Evolutionary conservation across 1,140 invertebrate genomes (phyloP).

Genomic region (Probaryconus sp.): DNA sequence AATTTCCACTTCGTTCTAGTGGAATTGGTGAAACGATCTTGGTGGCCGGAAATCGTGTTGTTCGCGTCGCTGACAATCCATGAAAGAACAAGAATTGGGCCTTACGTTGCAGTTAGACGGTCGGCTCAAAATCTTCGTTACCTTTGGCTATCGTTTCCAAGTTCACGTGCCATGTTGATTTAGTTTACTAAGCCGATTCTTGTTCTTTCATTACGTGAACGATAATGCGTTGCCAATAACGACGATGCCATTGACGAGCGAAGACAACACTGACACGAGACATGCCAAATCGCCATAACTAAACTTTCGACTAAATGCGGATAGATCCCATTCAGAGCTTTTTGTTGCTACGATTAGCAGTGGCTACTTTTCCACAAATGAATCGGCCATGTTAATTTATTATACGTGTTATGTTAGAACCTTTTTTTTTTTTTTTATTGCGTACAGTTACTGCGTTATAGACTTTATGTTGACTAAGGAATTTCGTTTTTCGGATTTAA

Average conservation of each 20-base stretch:
- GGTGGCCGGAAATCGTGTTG: too few species aligned
- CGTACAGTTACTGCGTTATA: slow-evolving; percentile 57
- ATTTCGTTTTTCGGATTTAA: slow-evolving; percentile 55
- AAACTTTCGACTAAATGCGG: slow-evolving; percentile 30
- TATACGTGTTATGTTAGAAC: slow-evolving; percentile 56
- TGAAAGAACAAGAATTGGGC: slow-evolving; percentile 24
- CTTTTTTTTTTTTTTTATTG: slow-evolving; percentile 59
- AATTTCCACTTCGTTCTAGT: too few species aligned
- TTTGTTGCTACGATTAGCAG: slow-evolving; percentile 37
- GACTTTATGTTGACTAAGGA: slow-evolving; percentile 50
- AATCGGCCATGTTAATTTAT: slow-evolving; percentile 62
- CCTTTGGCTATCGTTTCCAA: slow-evolving; percentile 7
- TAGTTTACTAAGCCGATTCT: slow-evolving; percentile 15
- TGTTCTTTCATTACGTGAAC: slow-evolving; percentile 40
- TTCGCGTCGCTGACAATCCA: too few species aligned
- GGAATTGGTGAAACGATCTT: neutral
- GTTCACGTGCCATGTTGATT: slow-evolving; percentile 53
- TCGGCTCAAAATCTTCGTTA: slow-evolving; percentile 8
- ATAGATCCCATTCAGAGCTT: slow-evolving; percentile 38
- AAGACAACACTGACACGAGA: slow-evolving; percentile 33
- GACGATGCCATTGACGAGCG: slow-evolving; percentile 47
- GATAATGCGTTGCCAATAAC: slow-evolving; percentile 45
- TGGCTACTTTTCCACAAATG: slow-evolving; percentile 51
- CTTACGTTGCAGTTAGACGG: neutral
- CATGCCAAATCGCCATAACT: slow-evolving; percentile 53